Base-by-base conservation (phyloP, 1,140 invertebrate genomes). In the Macrobrachium nipponense region DNA sequence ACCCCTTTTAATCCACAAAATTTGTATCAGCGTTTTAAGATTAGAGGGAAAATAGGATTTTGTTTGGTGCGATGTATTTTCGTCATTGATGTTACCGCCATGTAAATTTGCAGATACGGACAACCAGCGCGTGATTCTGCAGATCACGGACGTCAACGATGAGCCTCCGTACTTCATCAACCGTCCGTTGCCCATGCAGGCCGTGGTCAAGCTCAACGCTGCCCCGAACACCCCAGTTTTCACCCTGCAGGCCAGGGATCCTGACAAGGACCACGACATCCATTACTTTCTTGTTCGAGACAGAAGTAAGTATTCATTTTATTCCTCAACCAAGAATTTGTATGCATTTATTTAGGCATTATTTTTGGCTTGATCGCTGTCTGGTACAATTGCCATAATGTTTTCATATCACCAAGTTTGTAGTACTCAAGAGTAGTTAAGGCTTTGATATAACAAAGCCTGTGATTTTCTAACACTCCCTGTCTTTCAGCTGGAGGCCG, bases 151-250 rank as follows among this genome's bases (percentile, higher is more conserved):
- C 91, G 95, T 98, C n/a, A 98, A 98, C 91, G 97, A 98, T 91
- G 97, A 98, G 91, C 95, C 96, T 2, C 97, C 97, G 1, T 98
- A 98, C 91, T 98, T 98, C 92, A 97, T 98, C 92, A 98, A 98
- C 91, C 93, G 90, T 5, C 97, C 97, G 0, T 92, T 98, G 85
- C 97, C 97, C n/a, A 98, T 98, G 97, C 96, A 98, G 91, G 96
- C 97, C 7, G 97, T 98, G 78, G 97, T 98, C 0, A 97, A 98
- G 90, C 93, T 98, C 20, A 98, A 98, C 90, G 97, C 97, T 18
- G 96, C 96, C 7, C 96, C 96, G 43, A 98, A 98, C 91, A 98
- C 97, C 0, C 96, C 97, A n/a, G 97, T 98, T 0, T 98, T 98
- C 90, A 98, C 97, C 5, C 93, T 98, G 7, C 97, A 98, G 91